Evolutionary conservation across 2,797 vertebrate genomes (phyloP), one percentile per base, ranked within the genome.

Genomic region (Neopelma chrysocephalum): DNA sequence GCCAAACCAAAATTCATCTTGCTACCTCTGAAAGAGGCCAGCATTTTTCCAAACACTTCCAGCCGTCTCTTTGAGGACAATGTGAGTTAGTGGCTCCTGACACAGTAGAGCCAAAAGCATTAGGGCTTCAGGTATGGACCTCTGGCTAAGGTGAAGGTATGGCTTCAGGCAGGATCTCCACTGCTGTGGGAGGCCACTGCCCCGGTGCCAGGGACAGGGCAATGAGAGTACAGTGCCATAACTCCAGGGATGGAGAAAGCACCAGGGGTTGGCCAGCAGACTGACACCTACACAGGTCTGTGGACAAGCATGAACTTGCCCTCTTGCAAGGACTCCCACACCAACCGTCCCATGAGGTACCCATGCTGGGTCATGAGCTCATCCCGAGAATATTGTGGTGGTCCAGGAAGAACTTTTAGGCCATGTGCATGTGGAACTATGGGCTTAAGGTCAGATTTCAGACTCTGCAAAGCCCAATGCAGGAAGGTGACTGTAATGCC

Each of bases 311-410:
- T 60, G 23, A 61, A 36, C 5, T 78, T 21, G 0, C 29, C 26
- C 38, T 53, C n/a, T 47, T 34, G 20, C 0, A 0, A 36, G 43
- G 40, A 20, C 8, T 50, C 20, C 27, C 1, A 3, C 27, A 65
- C 31, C 36, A 66, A 6, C 13, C 15, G 1, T 34, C 25, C 51
- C 20, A 25, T 10, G 9, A 27, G 8, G 7, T 4, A 34, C 15
- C 34, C 11, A 0, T 62, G 4, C 43, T 57, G 31, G 27, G 27
- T 38, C 31, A 81, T 1, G 1, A 47, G 8, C 21, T 76, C 18
- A 29, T 76, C 12, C 48, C 0, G 1, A 57, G 38, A 32, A 12
- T 7, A 27, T 21, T 38, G 13, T 51, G 22, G 26, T 57, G 10
- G 8, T 29, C 42, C 6, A 4, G 29, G 43, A 29, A 25, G 7